phyloP scores from a whole-genome alignment of 2,113 vertebrate species.

The Herpetotheres cachinnans region DNA sequence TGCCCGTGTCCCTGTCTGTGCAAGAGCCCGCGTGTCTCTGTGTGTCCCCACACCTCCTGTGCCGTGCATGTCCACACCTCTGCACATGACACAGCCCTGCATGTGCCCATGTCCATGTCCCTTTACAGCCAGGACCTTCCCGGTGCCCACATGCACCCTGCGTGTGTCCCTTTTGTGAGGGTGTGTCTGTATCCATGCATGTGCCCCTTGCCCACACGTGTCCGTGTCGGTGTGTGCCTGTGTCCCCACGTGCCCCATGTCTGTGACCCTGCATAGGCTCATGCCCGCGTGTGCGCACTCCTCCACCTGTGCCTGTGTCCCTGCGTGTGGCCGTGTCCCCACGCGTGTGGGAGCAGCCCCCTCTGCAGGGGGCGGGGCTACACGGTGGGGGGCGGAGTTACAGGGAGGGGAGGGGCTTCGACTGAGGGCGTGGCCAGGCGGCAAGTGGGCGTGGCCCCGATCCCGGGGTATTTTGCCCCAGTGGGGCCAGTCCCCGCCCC shows the following conservation, averaged over 20 bases:
- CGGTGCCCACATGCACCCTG: background rate
- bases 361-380: no score
- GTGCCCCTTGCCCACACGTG: fast-evolving
- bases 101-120: fast-evolving
- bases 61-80: background rate
- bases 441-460: no score
- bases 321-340: no score
- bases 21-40: fast-evolving
- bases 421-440: no score
- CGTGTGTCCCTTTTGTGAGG: fast-evolving
- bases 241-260: background rate
- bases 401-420: background rate
- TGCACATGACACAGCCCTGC: background rate
- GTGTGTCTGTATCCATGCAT: fast-evolving
- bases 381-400: background rate
- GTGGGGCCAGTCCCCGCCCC: background rate
- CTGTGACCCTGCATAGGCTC: background rate
- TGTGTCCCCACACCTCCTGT: fast-evolving
- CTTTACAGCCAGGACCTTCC: background rate
- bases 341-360: no score
- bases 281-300: no score
- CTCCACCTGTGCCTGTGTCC: background rate
- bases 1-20: fast-evolving
- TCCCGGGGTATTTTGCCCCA: background rate
- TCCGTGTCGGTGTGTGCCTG: no score